Conservation (phyloP, 2,888 invertebrate species). For the Mermis nigrescens region DNA sequence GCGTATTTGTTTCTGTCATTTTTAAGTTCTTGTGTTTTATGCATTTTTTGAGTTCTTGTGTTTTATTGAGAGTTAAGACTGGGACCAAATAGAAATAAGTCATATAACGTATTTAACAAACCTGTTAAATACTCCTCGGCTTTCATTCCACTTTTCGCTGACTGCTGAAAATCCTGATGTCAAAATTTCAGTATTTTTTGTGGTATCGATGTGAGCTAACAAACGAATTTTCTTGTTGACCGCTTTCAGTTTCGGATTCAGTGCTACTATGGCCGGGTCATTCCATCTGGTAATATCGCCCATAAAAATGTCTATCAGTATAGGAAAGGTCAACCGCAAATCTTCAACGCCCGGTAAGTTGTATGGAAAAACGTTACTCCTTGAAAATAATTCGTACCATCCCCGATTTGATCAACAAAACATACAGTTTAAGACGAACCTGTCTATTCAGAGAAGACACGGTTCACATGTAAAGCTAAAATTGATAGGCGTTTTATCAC, state of each 20-base stretch:
- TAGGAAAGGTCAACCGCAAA: neutral
- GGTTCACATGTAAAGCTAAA: too few species aligned
- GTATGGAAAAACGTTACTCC: neutral
- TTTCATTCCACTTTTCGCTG: neutral
- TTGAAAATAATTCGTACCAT: neutral
- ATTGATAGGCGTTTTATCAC: too few species aligned
- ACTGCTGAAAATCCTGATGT: neutral
- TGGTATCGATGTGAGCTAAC: neutral
- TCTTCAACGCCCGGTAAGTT: neutral
- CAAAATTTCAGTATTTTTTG: neutral
- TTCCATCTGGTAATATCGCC: neutral
- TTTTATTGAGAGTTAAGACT: too few species aligned
- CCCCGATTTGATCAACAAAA: too few species aligned
- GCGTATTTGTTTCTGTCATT: too few species aligned
- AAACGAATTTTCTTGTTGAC: neutral
- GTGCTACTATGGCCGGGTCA: neutral
- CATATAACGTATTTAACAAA: too few species aligned
- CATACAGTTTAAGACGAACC: too few species aligned
- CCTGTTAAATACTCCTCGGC: neutral
- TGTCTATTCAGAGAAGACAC: too few species aligned
- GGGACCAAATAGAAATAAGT: too few species aligned
- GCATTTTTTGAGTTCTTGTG: too few species aligned
- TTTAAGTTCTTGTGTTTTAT: too few species aligned
- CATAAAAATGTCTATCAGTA: neutral
- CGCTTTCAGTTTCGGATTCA: neutral